Evolutionary conservation across 2,888 invertebrate genomes (phyloP), one percentile per base, ranked within the genome.

Genomic region (Apodemia zela): DNA sequence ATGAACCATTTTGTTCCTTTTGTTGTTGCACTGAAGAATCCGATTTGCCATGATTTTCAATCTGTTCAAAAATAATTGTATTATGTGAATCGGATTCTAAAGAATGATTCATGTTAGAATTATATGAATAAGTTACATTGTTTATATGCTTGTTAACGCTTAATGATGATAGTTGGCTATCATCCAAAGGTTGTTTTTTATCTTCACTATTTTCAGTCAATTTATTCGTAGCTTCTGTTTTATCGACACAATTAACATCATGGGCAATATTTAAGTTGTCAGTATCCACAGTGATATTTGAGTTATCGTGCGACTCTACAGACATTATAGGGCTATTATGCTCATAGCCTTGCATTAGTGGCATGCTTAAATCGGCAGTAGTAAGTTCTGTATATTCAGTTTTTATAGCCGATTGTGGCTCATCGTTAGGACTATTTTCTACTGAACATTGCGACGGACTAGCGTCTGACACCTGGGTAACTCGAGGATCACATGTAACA

Each of bases 331-430:
- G 81, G 63, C 79, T 78, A 62, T 81, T 82, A 59, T 79, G 80
- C 7, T 75, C 76, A 64, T 88, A 87, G 47, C 85, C 82, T 68
- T 86, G 84, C 17, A 81, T 76, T 66, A 88, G 69, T 25, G 89
- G 88, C 60, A 88, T 68, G 62, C 77, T 82, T 64, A 90, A 73
- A 71, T 89, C 84, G 47, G 91, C 90, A 49, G 89, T 90, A 29
- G 89, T 91, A 49, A 91, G 74, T 77, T 91, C 90, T 4, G 90
- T 91, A 66, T 91, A 91, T 72, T 90, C 89, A 15, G 87, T 87
- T 77, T 88, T 87, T 17, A 85, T 82, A 21, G 74, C 72, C 1
- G 83, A 77, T 65, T 87, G 82, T 11, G 82, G 77, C 60, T 85
- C 88, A 65, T 82, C 88, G 25, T 80, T 79, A 0, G 80, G 79